Evolutionary conservation across 2,797 vertebrate species (phyloP).

Genomic region (Pteronotus mesoamericanus): DNA sequence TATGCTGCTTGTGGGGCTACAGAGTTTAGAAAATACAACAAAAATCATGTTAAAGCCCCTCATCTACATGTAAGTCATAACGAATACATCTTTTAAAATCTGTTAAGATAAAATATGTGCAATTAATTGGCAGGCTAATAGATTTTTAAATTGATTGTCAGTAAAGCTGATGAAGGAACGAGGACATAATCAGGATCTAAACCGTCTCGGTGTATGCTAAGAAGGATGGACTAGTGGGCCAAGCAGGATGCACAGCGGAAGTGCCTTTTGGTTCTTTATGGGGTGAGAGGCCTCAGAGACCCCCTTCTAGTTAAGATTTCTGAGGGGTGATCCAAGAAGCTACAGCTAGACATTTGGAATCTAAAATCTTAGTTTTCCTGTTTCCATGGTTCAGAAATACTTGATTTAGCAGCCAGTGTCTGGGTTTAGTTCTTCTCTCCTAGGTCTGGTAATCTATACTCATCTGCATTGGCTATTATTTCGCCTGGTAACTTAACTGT

Average conservation of each 20-base stretch:
- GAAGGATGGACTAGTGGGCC: not conserved
- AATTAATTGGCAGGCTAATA: not conserved
- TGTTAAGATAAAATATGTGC: not conserved
- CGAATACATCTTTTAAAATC: not conserved
- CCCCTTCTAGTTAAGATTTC: not conserved
- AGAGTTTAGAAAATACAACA: not conserved
- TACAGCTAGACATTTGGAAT: not conserved
- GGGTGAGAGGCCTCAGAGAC: not conserved
- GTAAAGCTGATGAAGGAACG: not conserved
- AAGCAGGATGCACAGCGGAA: not conserved
- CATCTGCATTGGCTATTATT: not conserved
- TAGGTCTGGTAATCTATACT: not conserved
- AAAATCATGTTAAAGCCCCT: not conserved
- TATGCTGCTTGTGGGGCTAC: not conserved
- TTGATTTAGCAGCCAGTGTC: not conserved
- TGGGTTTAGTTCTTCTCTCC: not conserved
- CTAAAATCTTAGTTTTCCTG: not conserved
- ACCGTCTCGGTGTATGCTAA: not conserved
- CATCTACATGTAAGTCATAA: not conserved
- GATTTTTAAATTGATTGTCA: not conserved
- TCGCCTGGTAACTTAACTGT: conserved; percentile 3
- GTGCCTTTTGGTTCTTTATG: not conserved
- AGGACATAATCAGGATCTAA: not conserved
- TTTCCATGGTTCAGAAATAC: not conserved
- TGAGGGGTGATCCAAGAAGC: not conserved